phyloP scores from a whole-genome alignment of 2,797 vertebrate species.

The Hafferia zeledoni region DNA sequence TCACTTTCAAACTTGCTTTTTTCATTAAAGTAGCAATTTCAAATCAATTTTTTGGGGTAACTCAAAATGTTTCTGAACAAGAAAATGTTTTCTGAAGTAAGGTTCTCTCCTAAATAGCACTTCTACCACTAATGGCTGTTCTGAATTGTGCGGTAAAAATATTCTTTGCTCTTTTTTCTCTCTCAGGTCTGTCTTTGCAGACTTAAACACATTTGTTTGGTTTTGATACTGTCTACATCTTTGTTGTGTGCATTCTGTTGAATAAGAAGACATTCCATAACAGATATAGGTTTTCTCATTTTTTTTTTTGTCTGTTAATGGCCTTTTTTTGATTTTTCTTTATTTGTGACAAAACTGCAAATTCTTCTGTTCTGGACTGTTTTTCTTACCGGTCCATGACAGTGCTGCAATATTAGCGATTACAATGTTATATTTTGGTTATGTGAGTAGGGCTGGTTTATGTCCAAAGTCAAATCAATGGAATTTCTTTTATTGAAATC shows the following conservation, averaged over 20 bases:
- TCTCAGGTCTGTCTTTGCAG: neutral
- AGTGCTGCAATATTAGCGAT: neutral
- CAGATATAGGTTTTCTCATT: neutral
- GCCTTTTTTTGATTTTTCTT: neutral
- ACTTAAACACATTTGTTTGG: accelerated
- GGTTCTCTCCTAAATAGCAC: neutral
- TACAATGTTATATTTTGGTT: neutral
- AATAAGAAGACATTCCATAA: neutral
- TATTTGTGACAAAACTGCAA: neutral
- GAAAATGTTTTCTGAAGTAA: neutral
- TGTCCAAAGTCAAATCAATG: neutral
- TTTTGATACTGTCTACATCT: neutral
- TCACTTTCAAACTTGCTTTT: neutral
- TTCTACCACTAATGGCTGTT: neutral
- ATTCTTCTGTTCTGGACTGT: neutral
- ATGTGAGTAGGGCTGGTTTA: neutral
- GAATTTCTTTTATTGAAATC: neutral
- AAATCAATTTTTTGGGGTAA: neutral
- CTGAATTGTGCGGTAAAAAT: neutral
- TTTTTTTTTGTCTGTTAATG: neutral
- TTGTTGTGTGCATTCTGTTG: accelerated
- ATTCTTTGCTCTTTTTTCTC: neutral
- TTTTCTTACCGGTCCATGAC: neutral
- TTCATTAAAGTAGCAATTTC: neutral
- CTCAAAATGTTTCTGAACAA: neutral